Base-by-base conservation (phyloP, 1,140 invertebrate species). In the Palaemon carinicauda region DNA sequence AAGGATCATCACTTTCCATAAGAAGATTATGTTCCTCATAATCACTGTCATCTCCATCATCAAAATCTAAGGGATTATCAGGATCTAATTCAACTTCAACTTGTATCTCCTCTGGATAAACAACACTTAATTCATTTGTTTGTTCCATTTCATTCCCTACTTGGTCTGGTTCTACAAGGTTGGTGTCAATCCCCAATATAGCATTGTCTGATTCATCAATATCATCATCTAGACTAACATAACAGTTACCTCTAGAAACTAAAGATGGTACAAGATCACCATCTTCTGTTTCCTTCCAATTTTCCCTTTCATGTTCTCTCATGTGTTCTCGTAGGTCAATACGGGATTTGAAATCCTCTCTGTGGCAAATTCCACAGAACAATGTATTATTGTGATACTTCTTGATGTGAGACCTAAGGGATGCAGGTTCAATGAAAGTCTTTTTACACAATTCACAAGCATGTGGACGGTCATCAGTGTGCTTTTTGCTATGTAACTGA, bases 271-370 rank as follows among this genome's bases (percentile, higher is more conserved):
- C 69, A 1, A 87, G 56, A 21, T 81, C 85, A 3, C 85, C 79
- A 17, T 75, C 73, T 17, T 69, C 52, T 9, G 79, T 87, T 52
- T 87, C 79, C 31, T 81, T 24, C 85, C 85, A 87, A 27, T 87
- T 87, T 75, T 81, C 69, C 50, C 85, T 71, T 60, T 87, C 85
- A 56, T 87, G 85, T 24, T 65, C 79, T 14, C 85, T 79, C 17
- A 87, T 79, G 29, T 87, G 85, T 77, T 87, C 85, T 60, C 85
- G 74, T 17, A 87, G 73, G 27, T 87, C 85, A 24, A 87, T 87
- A 10, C 85, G 85, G 33, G 71, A 69, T 54, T 87, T 87, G 65
- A 87, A 87, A 51, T 87, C 85, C 31, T 87, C 85, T 2, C 85
- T 52, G 29, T 81, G 80, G 53, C 85, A 87, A 27, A 87, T 81